These are phyloP conservation scores for Xiphorhynchus erythropygius DNA, from an alignment of 2,797 vertebrate species.

Conservation along the genomic window DNA sequence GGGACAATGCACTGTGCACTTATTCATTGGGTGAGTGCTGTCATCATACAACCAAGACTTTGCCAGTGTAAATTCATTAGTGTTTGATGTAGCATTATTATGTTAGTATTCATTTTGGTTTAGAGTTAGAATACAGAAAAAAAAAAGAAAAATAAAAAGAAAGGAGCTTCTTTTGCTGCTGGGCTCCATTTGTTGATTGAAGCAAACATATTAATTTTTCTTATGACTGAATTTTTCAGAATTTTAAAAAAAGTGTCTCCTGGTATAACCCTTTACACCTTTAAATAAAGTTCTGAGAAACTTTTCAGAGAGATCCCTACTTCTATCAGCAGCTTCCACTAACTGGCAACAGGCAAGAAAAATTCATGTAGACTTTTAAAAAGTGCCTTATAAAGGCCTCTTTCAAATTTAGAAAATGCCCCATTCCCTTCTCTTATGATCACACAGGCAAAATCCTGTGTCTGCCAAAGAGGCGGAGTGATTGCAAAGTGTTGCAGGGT, in stretches of 20 bases:
- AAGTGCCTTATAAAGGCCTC: neutral
- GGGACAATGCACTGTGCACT: conserved; percentile 80
- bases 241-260: neutral
- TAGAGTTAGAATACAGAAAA: neutral
- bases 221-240: neutral
- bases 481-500: neutral
- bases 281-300: neutral
- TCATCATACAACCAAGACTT: conserved; percentile 19
- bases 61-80: conserved; percentile 48
- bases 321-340: neutral
- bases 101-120: conserved; percentile 7
- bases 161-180: neutral
- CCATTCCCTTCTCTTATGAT: neutral
- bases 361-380: neutral
- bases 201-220: neutral
- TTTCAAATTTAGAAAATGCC: neutral
- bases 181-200: neutral
- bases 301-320: neutral
- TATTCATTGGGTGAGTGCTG: conserved; percentile 67
- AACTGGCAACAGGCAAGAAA: neutral
- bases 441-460: neutral
- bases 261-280: accelerated
- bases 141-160: neutral
- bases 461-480: neutral
- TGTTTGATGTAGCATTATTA: conserved; percentile 53